Evolutionary conservation across 2,113 vertebrate species (phyloP).

Genomic region (Erpornis zantholeuca): DNA sequence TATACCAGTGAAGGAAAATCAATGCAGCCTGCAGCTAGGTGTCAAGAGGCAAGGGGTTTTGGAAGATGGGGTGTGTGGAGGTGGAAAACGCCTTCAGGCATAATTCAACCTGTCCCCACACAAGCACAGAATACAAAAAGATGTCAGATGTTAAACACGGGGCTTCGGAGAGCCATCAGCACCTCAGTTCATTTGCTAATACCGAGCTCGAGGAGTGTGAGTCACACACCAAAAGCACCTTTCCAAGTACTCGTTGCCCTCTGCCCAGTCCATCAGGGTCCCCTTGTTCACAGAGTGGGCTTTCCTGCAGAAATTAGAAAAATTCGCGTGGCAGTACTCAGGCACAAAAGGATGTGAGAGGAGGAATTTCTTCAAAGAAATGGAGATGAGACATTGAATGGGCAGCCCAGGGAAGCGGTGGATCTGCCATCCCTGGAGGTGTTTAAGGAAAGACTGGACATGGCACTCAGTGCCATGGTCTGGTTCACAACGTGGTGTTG

Average conservation of each 20-base stretch:
- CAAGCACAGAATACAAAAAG: neutral
- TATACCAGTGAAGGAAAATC: conserved; percentile 69
- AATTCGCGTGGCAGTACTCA: neutral
- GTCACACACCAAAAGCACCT: neutral
- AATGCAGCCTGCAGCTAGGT: conserved; percentile 51
- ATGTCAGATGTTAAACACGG: neutral
- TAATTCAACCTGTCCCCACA: conserved; percentile 40
- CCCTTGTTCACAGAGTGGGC: neutral
- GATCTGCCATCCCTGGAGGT: neutral
- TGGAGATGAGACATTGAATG: neutral
- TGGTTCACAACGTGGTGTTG: neutral
- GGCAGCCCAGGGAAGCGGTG: neutral
- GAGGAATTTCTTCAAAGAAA: neutral
- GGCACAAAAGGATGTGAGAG: neutral
- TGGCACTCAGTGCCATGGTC: too few species aligned
- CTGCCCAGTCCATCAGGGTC: neutral
- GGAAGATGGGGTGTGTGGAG: neutral
- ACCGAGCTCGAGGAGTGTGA: neutral
- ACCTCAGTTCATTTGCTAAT: neutral
- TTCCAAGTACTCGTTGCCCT: neutral
- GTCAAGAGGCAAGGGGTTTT: conserved; percentile 36
- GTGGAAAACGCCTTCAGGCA: conserved; percentile 1
- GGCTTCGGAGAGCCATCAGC: neutral
- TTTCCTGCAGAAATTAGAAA: neutral
- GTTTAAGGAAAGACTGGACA: neutral